Conservation (phyloP, 2,888 invertebrate genomes). For the Chrysolina haemoptera region DNA sequence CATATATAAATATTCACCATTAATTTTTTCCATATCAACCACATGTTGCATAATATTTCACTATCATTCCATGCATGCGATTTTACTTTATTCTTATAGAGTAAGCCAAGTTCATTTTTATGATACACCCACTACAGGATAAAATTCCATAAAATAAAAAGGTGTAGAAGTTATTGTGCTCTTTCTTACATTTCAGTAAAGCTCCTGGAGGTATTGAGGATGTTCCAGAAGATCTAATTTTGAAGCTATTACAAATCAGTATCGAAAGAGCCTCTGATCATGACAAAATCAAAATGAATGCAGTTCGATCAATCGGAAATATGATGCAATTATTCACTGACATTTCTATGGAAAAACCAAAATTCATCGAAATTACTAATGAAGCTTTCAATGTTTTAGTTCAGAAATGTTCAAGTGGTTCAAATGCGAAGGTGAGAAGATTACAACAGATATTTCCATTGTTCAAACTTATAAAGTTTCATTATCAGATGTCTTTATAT, state of each 20-base stretch:
- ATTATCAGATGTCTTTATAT: no score
- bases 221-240: conserved; percentile 79
- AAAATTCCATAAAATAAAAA: background rate
- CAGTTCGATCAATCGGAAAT: conserved; percentile 86
- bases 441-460: no score
- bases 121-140: background rate
- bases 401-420: conserved; percentile 79
- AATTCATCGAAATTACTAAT: conserved; percentile 73
- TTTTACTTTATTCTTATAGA: no score
- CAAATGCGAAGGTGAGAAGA: conserved; percentile 81
- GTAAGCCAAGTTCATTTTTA: no score
- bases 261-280: conserved; percentile 69
- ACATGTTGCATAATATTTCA: no score
- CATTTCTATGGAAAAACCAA: conserved; percentile 70
- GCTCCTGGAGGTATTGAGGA: conserved; percentile 61
- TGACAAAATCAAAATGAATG: conserved; percentile 88
- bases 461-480: no score
- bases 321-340: conserved; percentile 78
- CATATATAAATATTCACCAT: no score
- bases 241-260: conserved; percentile 79
- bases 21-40: no score
- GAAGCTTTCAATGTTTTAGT: conserved; percentile 78
- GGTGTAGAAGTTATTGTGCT: background rate
- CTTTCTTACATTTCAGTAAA: conserved; percentile 42
- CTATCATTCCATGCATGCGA: no score